phyloP scores from a whole-genome alignment of 2,797 vertebrate genomes.

The Leuciscus waleckii region DNA sequence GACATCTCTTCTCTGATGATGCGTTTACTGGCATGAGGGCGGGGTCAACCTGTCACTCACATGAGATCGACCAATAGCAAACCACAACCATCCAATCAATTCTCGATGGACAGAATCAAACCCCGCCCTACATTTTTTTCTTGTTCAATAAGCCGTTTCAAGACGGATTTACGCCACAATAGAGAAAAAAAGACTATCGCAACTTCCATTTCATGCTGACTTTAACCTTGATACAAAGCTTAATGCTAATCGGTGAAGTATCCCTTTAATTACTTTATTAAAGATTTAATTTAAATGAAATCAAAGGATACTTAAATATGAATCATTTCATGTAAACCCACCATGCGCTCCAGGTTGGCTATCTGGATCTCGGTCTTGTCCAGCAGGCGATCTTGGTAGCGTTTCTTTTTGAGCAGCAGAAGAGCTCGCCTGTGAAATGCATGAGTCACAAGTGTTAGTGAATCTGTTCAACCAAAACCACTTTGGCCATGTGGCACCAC shows the following conservation, averaged over 20 bases:
- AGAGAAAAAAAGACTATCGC: background rate
- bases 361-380: constrained; percentile 95
- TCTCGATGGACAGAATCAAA: background rate
- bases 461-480: constrained; percentile 11
- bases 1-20: background rate
- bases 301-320: background rate
- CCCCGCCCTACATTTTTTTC: background rate
- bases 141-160: background rate
- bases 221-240: too few species aligned
- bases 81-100: too few species aligned
- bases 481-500: background rate
- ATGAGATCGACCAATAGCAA: too few species aligned
- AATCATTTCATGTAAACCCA: constrained; percentile 63
- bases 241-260: too few species aligned
- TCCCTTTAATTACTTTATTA: too few species aligned
- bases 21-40: background rate
- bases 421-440: constrained; percentile 84
- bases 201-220: too few species aligned
- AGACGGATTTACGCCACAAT: background rate
- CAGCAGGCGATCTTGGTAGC: constrained; percentile 93
- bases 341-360: constrained; percentile 93
- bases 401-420: constrained; percentile 92
- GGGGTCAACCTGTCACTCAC: background rate
- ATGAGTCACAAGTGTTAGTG: constrained; percentile 26
- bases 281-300: too few species aligned